These are phyloP conservation scores for Paradisaea rubra DNA, from an alignment of 2,113 vertebrate species.

Conservation along the genomic window DNA sequence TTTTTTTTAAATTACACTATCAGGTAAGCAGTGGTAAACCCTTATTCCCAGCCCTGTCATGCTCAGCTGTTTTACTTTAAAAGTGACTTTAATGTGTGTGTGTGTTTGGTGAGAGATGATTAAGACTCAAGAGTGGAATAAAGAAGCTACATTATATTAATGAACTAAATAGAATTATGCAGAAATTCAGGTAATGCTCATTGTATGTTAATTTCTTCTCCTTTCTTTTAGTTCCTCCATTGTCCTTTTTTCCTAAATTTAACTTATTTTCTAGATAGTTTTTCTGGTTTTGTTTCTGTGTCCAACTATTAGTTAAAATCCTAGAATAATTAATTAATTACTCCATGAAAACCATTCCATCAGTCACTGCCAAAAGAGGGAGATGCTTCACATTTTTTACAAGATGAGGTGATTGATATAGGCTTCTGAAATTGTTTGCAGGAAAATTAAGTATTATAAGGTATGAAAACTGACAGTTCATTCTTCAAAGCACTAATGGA, in stretches of 20 bases:
- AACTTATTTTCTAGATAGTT: not conserved
- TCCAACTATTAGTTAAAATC: not conserved
- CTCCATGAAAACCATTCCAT: not conserved
- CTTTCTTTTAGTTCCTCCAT: not conserved
- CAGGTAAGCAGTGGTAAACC: not conserved
- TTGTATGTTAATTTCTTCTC: not conserved
- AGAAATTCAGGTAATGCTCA: not conserved
- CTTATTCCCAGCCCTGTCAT: not conserved
- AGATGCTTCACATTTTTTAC: not conserved
- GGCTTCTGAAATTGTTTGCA: not conserved
- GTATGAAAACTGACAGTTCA: not conserved
- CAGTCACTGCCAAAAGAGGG: not conserved
- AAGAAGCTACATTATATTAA: not conserved
- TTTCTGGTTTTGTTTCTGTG: not conserved
- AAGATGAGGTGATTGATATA: not conserved
- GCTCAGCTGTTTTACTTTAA: not conserved
- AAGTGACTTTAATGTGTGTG: not conserved
- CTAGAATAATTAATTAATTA: not conserved
- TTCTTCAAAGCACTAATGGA: not conserved
- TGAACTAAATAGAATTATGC: not conserved
- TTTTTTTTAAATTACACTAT: not conserved
- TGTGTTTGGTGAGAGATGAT: not conserved
- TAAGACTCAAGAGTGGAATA: not conserved
- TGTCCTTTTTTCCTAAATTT: not conserved
- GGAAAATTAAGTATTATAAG: not conserved